Evolutionary conservation across 1,140 invertebrate genomes (phyloP), one percentile per base, ranked within the genome.

Genomic region (Acromyrmex charruanus): DNA sequence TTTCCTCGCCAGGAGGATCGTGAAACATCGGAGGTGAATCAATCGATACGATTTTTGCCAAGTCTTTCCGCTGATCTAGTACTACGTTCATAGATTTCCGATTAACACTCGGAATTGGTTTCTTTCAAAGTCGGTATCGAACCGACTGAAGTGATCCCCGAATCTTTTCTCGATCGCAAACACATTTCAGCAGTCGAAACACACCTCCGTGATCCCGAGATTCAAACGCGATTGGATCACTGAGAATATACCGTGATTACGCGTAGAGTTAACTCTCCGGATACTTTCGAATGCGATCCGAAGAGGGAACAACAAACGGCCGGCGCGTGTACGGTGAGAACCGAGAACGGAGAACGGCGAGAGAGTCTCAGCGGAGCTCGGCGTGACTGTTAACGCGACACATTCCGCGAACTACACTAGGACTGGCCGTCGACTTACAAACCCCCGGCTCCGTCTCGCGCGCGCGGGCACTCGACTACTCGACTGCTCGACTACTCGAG

Each of bases 401-500:
- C 80, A 74, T 82, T 82, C 80, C 68, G 68, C 68, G 35, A 61
- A 72, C 68, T 21, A 28, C 68, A 82, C 77, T 49, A 65, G 12
- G 65, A 16, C 66, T 71, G 66, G 44, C 68, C 80, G 35, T 44
- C 80, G 55, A 74, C 80, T 84, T 28, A 12, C 31, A 74, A 82
- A 39, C 25, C 28, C 53, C 39, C 21, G 31, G 31, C 51, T 39
- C 18, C 55, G n/a, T 49, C 51, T 35, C 68, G 6, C 44, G 74
- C 39, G 28, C 31, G 39, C 68, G 35, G 21, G 39, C 39, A 44
- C 39, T 9, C 39, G 2, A 18, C n/a, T 25, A 12, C 21, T 59
- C 31, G 2, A 18, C n/a, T 25, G 7, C 21, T 59, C 31, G 2
- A 18, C n/a, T 25, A 12, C 16, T 59, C 31, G 0, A 58, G 68